Base-by-base conservation (phyloP, 2,888 invertebrate species). In the Pseudeuparius sepicola region DNA sequence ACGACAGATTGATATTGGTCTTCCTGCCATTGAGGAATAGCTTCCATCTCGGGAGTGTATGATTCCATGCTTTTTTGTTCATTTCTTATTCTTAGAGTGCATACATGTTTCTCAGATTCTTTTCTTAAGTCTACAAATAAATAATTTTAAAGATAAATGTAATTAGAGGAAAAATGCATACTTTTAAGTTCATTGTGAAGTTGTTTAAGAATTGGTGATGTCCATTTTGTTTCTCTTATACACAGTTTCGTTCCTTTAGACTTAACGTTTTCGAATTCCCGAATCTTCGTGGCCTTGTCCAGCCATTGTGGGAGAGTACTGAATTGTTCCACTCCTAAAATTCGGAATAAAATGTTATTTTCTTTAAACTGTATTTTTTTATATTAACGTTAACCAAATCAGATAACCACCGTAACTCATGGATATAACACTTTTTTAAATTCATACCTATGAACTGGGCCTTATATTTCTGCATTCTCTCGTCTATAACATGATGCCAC, bases 161-260 rank as follows among this genome's bases (percentile, higher is more conserved):
- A 6, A 4, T 12, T 6, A 33, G 7, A 13, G 9, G 23, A 31
- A 24, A n/a, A n/a, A n/a, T n/a, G 11, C 24, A 27, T 42, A 72
- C 72, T 68, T 54, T 67, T 73, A 4, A 77, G 55, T 45, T 76
- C 75, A 24, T 68, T 62, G 40, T 78, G 72, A 2, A 78, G 59
- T 25, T 65, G 62, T 52, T 68, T 67, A 29, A 78, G 46, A 44
- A 74, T 73, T 44, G 70, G 66, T 14, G 73, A 70, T 18, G 73
- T 75, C 77, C 77, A 78, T 56, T 71, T 73, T 1, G 75, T 75
- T 56, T 73, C 70, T 10, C 73, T 56, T 30, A 70, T 64, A 51
- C 78, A 78, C 2, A 77, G 55, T 4, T 55, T 52, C 37, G 59
- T 56, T 10, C 55, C 58, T 1, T 61, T 64, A 11, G 18, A n/a